Evolutionary conservation across 1,140 invertebrate genomes (phyloP).

Genomic region (Saccostrea echinata): DNA sequence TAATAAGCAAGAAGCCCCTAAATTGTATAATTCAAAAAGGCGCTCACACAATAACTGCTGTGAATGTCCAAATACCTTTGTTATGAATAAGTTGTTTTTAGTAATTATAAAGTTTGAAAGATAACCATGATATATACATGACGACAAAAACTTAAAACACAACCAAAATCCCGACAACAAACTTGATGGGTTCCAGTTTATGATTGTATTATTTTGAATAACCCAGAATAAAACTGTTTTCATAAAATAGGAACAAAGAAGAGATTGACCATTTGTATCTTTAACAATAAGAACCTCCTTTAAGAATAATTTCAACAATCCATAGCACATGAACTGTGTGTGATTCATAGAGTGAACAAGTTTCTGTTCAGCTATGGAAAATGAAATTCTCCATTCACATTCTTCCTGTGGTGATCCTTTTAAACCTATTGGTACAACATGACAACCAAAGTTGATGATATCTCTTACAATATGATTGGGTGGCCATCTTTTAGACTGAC

Average conservation of each 20-base stretch:
- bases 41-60: not conserved
- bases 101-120: not conserved
- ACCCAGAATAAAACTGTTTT: slow-evolving; percentile 41
- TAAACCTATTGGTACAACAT: slow-evolving; percentile 31
- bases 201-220: not conserved
- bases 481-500: not conserved
- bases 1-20: not conserved
- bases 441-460: slow-evolving; percentile 19
- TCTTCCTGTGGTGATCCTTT: not conserved
- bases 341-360: slow-evolving; percentile 38
- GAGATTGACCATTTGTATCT: not conserved
- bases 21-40: not conserved
- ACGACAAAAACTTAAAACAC: not conserved
- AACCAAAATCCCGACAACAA: not conserved
- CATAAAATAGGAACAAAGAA: slow-evolving; percentile 46
- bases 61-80: not conserved
- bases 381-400: slow-evolving; percentile 42
- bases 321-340: slow-evolving; percentile 44
- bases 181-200: not conserved
- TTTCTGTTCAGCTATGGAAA: slow-evolving; percentile 29
- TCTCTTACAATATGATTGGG: not conserved
- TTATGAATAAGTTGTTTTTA: not conserved
- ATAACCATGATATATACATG: not conserved
- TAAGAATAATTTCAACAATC: slow-evolving; percentile 37
- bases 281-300: not conserved